Evolutionary conservation across 2,797 vertebrate species (phyloP), one percentile per base, ranked within the genome.

Genomic region (Alcedo atthis): DNA sequence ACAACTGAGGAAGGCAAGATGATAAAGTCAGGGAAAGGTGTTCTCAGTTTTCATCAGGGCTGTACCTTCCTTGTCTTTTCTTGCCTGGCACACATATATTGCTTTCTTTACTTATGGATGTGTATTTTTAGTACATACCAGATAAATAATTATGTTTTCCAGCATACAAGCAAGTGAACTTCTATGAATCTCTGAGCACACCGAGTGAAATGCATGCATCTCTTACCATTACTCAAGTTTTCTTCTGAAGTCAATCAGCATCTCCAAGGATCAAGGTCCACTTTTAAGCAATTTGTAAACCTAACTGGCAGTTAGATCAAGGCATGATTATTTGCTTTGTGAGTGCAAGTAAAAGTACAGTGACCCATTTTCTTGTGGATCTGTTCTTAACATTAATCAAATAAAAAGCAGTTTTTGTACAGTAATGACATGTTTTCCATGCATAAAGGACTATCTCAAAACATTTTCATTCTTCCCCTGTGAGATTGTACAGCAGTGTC

Each of bases 241-340:
- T 67, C 25, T 67, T 57, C 64, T 80, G 4, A 91, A 79, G 67
- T 62, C 68, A 79, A 12, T 59, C 77, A 79, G 43, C 69, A 84
- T 73, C 77, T 91, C 66, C 67, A 79, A 76, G 48, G 75, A 74
- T 86, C 85, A 88, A 83, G 40, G 82, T 89, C 33, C 71, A 70
- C 57, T 73, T 85, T 55, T 53, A 91, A 81, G 55, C 73, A 89
- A 58, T 76, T 62, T n/a, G 89, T 24, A 32, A 81, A 42, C 62
- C 24, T 87, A 91, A 91, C 0, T 71, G 28, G 42, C 66, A 91
- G 45, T 59, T 83, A 89, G 42, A 87, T 89, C 49, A 78, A 85
- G 45, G 45, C 58, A 80, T 37, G 48, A 55, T 71, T 89, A 71
- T 69, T 66, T 66, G 26, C 51, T 75, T 78, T n/a, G n/a, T 79